These are phyloP conservation scores for Shargacucullia verbasci DNA, from an alignment of 2,888 invertebrate species.

Conservation along the genomic window DNA sequence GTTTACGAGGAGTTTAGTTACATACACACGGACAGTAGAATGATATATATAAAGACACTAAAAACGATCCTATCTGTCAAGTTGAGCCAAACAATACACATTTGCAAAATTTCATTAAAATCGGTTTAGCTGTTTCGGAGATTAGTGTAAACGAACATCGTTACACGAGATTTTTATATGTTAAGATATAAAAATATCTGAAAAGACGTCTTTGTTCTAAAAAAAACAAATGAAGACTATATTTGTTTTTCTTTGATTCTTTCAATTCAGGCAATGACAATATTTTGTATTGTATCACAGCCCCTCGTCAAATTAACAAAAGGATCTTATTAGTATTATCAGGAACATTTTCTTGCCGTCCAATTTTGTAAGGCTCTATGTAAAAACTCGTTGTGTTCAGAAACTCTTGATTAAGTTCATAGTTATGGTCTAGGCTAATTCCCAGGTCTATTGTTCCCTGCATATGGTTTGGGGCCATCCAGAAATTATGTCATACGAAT, in stretches of 20 bases:
- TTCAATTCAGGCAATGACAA: background rate
- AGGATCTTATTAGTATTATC: constrained; percentile 24
- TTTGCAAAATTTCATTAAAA: no score
- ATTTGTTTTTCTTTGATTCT: constrained; percentile 3
- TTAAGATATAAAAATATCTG: constrained; percentile 10
- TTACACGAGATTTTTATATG: background rate
- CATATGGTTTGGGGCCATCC: background rate
- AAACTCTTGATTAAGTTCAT: background rate
- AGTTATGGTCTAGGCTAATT: background rate
- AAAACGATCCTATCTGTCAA: no score
- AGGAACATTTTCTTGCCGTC: constrained; percentile 9
- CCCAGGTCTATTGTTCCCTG: background rate
- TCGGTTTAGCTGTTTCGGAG: no score
- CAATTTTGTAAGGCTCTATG: constrained; percentile 13
- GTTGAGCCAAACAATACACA: no score
- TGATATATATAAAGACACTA: no score
- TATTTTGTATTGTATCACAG: constrained; percentile 8
- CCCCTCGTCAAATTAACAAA: constrained; percentile 16
- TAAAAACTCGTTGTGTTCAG: background rate
- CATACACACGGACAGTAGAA: no score
- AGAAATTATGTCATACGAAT: no score
- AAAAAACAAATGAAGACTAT: no score
- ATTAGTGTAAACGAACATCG: no score
- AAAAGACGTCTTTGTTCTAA: no score
- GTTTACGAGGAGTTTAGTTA: no score